Conservation (phyloP, 2,888 invertebrate species). For the Phymatocera aterrima region DNA sequence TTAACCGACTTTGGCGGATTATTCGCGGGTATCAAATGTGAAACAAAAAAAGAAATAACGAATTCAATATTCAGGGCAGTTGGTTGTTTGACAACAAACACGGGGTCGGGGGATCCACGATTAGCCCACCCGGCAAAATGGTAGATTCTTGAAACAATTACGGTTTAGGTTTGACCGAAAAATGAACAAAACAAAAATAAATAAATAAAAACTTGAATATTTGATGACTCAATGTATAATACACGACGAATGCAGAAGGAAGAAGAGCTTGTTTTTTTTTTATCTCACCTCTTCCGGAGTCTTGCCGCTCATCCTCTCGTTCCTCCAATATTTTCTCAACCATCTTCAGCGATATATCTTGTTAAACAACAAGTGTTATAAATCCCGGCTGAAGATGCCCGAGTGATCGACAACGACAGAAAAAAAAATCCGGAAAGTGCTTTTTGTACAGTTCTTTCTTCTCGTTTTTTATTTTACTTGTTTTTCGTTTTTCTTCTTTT, state of each 20-base stretch:
- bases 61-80: neutral
- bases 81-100: constrained; percentile 25
- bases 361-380: neutral
- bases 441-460: constrained; percentile 37
- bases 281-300: constrained; percentile 62
- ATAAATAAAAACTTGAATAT: constrained; percentile 38
- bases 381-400: constrained; percentile 2
- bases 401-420: neutral
- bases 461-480: constrained; percentile 14
- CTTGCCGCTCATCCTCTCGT: constrained; percentile 75
- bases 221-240: constrained; percentile 20
- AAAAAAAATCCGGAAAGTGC: neutral
- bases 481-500: neutral
- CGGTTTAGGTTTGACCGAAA: too few relatives aligned
- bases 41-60: neutral
- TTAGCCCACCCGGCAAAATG: neutral
- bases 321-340: constrained; percentile 83
- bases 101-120: neutral
- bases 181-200: neutral
- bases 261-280: neutral
- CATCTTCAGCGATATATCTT: constrained; percentile 73
- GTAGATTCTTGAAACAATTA: neutral
- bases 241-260: neutral
- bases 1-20: too few relatives aligned
- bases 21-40: too few relatives aligned